phyloP scores from a whole-genome alignment of 2,888 invertebrate genomes.

The Protonemura montana region DNA sequence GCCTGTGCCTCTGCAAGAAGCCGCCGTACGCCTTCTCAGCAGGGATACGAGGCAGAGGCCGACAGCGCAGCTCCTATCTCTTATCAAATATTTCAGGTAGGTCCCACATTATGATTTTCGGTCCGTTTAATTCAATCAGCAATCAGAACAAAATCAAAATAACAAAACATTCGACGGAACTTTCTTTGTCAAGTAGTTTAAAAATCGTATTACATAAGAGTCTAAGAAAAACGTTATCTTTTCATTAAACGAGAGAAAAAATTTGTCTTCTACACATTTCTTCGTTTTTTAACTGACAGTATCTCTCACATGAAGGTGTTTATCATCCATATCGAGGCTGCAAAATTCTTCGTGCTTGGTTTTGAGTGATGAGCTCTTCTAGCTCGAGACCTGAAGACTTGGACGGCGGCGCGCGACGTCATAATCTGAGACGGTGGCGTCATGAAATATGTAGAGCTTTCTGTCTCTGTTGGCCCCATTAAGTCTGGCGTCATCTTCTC shows the following conservation, averaged over 20 bases:
- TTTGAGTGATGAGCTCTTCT: not conserved
- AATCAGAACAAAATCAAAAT: too few relatives aligned
- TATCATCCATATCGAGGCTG: not conserved
- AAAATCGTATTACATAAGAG: too few relatives aligned
- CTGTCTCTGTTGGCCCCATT: not conserved
- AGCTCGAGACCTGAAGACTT: not conserved
- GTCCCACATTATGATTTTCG: slow-evolving; percentile 50
- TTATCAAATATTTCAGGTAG: slow-evolving; percentile 92
- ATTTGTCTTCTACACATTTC: too few relatives aligned
- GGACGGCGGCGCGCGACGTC: not conserved
- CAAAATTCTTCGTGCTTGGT: not conserved
- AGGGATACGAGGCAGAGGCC: slow-evolving; percentile 88
- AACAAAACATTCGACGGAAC: too few relatives aligned
- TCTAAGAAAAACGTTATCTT: too few relatives aligned
- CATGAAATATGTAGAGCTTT: not conserved
- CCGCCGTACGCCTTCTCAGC: slow-evolving; percentile 80
- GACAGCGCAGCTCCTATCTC: slow-evolving; percentile 86
- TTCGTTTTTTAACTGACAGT: not conserved
- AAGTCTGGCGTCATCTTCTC: not conserved
- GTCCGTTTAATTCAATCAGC: not conserved
- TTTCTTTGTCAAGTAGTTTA: too few relatives aligned
- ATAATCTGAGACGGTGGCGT: not conserved
- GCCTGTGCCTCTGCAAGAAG: slow-evolving; percentile 87
- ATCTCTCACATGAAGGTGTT: not conserved
- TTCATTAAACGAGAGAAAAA: too few relatives aligned